A percentile compares a stretch with the other conserved stretches of the same genome.
Conservation (phyloP, 2,888 invertebrate genomes). For the Lordiphosa fenestrarum region DNA sequence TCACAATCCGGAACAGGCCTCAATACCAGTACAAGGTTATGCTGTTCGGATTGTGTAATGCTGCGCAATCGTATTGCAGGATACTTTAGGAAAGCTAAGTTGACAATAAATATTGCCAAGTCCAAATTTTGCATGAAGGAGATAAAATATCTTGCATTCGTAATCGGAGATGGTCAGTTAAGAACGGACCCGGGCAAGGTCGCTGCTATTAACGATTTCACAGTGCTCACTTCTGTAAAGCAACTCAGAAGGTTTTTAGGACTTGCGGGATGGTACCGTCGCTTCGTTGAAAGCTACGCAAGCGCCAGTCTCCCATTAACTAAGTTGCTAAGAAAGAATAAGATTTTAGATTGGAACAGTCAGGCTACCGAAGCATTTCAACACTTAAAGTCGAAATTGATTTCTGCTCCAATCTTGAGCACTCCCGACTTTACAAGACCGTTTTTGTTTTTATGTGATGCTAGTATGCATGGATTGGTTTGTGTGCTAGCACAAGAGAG, state of each 20-base stretch:
- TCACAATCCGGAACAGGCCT: not conserved
- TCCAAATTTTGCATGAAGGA: not conserved
- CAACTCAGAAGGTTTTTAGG: too few relatives aligned
- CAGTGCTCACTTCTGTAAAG: too few relatives aligned
- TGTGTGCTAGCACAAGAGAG: not conserved
- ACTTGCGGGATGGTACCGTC: too few relatives aligned
- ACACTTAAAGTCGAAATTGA: not conserved
- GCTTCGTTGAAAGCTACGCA: slow-evolving; percentile 1
- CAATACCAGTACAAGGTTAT: slow-evolving; percentile 22
- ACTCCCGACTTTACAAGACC: slow-evolving; percentile 3
- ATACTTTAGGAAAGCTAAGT: not conserved
- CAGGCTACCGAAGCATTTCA: not conserved
- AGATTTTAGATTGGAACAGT: not conserved
- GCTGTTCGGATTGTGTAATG: not conserved
- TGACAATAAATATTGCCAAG: slow-evolving; percentile 6
- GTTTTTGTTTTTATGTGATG: not conserved
- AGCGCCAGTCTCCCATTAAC: not conserved
- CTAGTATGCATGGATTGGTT: not conserved
- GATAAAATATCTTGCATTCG: too few relatives aligned
- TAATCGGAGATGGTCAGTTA: too few relatives aligned
- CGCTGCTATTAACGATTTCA: too few relatives aligned
- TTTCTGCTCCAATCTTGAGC: not conserved
- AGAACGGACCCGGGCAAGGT: too few relatives aligned
- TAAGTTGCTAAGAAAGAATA: slow-evolving; percentile 1
- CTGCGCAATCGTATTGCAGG: not conserved